Percentiles rank a stretch among this genome's conserved stretches.
Conservation (phyloP, 2,888 invertebrate species). For the Didymodactylos carnosus region DNA sequence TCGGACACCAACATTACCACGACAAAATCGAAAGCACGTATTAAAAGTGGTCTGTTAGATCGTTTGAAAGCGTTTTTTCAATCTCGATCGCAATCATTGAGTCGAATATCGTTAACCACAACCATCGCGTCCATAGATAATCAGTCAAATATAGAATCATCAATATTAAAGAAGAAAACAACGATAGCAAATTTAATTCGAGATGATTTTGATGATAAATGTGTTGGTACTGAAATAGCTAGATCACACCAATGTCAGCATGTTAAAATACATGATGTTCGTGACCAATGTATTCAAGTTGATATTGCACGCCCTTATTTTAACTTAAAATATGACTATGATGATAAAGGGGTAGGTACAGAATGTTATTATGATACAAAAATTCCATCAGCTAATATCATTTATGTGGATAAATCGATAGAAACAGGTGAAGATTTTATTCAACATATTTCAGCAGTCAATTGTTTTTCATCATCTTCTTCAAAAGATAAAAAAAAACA, state of each 20-base stretch:
- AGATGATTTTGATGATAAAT: not conserved
- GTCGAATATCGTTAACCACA: not conserved
- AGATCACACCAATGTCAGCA: not conserved
- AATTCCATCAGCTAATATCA: not conserved
- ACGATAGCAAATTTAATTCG: not conserved
- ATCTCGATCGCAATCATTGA: not conserved
- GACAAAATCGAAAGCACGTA: too few species aligned
- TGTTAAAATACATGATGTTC: not conserved
- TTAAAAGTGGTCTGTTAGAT: not conserved
- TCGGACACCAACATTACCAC: not conserved
- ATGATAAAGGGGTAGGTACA: not conserved
- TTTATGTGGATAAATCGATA: not conserved
- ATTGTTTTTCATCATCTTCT: too few species aligned
- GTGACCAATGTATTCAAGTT: not conserved
- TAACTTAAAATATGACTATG: not conserved
- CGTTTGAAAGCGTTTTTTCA: not conserved
- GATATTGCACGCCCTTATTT: not conserved
- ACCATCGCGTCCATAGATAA: too few species aligned
- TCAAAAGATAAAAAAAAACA: not conserved
- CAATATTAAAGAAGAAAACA: too few species aligned
- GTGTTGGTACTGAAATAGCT: not conserved
- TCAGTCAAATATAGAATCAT: too few species aligned
- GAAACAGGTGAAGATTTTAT: not conserved
- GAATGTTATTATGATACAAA: not conserved
- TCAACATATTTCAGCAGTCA: not conserved